Evolutionary conservation across 1,140 invertebrate genomes (phyloP).

Genomic region (Philopotamus ludificatus): DNA sequence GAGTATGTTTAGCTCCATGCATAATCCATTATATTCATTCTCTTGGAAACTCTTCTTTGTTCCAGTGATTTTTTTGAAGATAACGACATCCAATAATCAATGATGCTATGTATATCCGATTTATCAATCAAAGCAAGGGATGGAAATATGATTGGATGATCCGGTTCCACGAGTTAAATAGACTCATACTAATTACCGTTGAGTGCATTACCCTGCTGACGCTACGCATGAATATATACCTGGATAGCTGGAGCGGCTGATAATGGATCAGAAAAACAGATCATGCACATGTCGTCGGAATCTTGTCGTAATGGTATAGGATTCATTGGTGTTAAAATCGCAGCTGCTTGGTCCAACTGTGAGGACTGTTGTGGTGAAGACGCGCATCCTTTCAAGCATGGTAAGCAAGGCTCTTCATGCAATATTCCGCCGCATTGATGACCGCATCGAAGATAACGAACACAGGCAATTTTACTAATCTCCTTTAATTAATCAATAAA

Average conservation of each 20-base stretch:
- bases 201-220: too few relatives aligned
- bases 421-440: constrained; percentile 90
- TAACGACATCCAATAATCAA: too few relatives aligned
- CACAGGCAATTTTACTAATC: constrained; percentile 81
- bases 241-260: constrained; percentile 93
- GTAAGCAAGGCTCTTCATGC: constrained; percentile 80
- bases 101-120: too few relatives aligned
- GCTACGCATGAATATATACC: too few relatives aligned
- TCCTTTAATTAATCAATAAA: constrained; percentile 58
- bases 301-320: constrained; percentile 76
- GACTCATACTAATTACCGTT: too few relatives aligned
- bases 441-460: constrained; percentile 79
- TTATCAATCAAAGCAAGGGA: too few relatives aligned
- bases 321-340: constrained; percentile 39
- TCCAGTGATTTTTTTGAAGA: too few relatives aligned
- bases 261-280: constrained; percentile 96
- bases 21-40: too few relatives aligned
- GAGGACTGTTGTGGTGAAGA: constrained; percentile 56
- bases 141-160: too few relatives aligned
- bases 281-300: constrained; percentile 99
- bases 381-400: constrained; percentile 83
- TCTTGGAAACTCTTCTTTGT: too few relatives aligned
- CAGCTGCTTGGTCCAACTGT: constrained; percentile 34
- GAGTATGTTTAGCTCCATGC: too few relatives aligned
- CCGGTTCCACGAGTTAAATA: too few relatives aligned